Conservation (phyloP, 2,797 vertebrate genomes). For the Hemitrygon akajei region DNA sequence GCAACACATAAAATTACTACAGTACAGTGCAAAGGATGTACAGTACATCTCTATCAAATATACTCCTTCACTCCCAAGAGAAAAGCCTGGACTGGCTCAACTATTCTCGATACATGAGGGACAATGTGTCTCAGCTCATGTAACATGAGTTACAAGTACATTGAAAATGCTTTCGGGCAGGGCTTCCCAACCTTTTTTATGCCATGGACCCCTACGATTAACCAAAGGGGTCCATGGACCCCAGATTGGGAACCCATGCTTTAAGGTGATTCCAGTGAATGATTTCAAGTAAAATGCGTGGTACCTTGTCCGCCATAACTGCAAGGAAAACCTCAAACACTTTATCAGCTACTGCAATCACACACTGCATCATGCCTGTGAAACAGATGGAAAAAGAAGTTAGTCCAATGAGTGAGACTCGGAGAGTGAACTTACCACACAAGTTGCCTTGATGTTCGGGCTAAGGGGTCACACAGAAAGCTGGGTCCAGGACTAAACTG, state of each 20-base stretch:
- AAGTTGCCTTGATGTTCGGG: neutral
- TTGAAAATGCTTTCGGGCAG: neutral
- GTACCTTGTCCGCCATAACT: constrained; percentile 93
- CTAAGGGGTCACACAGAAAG: neutral
- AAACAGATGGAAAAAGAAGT: neutral
- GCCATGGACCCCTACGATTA: too few relatives aligned
- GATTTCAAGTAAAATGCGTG: neutral
- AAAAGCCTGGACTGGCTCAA: too few relatives aligned
- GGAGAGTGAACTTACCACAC: neutral
- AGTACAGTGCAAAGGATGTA: too few relatives aligned
- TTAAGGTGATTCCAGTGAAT: neutral
- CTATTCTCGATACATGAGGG: too few relatives aligned
- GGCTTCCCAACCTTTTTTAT: too few relatives aligned
- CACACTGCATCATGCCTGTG: constrained; percentile 96
- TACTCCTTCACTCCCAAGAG: too few relatives aligned
- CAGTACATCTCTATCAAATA: too few relatives aligned
- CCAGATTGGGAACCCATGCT: too few relatives aligned
- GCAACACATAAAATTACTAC: too few relatives aligned
- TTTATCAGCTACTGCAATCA: constrained; percentile 91
- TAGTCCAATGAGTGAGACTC: neutral
- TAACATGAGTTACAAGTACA: neutral
- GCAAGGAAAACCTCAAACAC: constrained; percentile 95
- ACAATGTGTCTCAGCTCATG: too few relatives aligned
- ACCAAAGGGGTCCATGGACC: too few relatives aligned
- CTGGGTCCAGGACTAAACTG: neutral